phyloP scores from a whole-genome alignment of 2,888 invertebrate genomes.

The Altica lythri region DNA sequence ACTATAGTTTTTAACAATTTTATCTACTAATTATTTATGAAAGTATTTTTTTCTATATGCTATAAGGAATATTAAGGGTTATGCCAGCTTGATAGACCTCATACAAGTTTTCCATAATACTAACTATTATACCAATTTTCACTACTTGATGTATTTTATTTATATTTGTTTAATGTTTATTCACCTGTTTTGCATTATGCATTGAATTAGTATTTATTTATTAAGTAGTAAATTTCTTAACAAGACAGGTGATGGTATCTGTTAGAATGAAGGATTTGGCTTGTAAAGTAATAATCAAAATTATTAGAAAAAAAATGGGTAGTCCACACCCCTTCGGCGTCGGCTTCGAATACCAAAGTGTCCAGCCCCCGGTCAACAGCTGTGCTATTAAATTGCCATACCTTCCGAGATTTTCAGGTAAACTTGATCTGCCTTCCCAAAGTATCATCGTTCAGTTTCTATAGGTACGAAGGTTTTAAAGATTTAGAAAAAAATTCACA shows the following conservation, averaged over 20 bases:
- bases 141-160: too few relatives aligned
- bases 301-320: conserved; percentile 14
- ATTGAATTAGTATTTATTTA: too few relatives aligned
- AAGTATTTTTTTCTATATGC: too few relatives aligned
- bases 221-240: conserved; percentile 11
- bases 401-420: conserved; percentile 32
- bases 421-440: neutral
- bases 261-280: conserved; percentile 10
- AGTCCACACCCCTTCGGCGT: conserved; percentile 8
- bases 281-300: conserved; percentile 11
- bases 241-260: conserved; percentile 15
- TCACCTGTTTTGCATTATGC: too few relatives aligned
- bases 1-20: too few relatives aligned
- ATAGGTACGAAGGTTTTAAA: neutral
- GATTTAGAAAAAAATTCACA: conserved; percentile 19
- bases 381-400: conserved; percentile 15
- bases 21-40: too few relatives aligned
- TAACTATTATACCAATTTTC: too few relatives aligned
- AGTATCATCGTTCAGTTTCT: neutral
- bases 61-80: too few relatives aligned
- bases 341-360: neutral
- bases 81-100: too few relatives aligned
- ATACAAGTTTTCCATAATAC: too few relatives aligned
- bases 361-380: conserved; percentile 8
- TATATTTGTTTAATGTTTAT: too few relatives aligned